Evolutionary conservation across 2,113 vertebrate genomes (phyloP).

Genomic region (Pangasianodon hypophthalmus): DNA sequence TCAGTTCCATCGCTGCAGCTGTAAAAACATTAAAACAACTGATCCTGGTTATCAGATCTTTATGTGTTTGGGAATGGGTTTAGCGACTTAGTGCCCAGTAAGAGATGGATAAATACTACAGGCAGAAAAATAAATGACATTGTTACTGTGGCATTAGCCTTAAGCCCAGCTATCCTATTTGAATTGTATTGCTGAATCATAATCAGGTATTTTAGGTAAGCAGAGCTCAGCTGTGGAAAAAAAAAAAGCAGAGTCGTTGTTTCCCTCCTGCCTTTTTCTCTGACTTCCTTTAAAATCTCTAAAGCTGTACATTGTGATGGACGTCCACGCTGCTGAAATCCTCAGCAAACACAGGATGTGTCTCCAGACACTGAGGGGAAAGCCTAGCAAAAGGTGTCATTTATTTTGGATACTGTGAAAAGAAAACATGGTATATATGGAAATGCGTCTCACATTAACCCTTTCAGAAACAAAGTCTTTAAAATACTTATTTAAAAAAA

Average conservation of each 20-base stretch:
- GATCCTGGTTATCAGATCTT: conserved; percentile 74
- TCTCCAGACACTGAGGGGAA: conserved; percentile 52
- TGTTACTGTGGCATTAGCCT: conserved; percentile 93
- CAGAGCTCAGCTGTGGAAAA: conserved; percentile 68
- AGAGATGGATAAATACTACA: conserved; percentile 88
- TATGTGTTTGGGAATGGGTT: conserved; percentile 90
- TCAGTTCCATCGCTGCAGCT: conserved; percentile 46
- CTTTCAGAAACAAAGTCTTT: background rate
- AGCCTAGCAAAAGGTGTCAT: conserved; percentile 30
- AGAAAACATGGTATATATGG: conserved; percentile 42
- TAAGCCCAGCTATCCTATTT: conserved; percentile 89
- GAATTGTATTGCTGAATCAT: conserved; percentile 91
- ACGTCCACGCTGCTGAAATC: conserved; percentile 87
- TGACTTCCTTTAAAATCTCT: conserved; percentile 89
- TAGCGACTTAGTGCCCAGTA: conserved; percentile 83
- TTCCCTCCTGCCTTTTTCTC: conserved; percentile 75
- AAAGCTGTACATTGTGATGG: conserved; percentile 97
- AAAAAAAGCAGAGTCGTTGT: background rate
- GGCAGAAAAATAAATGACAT: conserved; percentile 96
- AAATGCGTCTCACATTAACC: conserved; percentile 7
- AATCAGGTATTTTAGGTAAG: conserved; percentile 99
- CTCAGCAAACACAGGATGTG: conserved; percentile 86
- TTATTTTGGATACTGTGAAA: conserved; percentile 37
- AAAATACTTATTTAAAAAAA: background rate
- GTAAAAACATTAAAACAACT: conserved; percentile 38